phyloP scores from a whole-genome alignment of 1,140 invertebrate species.

The Calephelis virginiensis region DNA sequence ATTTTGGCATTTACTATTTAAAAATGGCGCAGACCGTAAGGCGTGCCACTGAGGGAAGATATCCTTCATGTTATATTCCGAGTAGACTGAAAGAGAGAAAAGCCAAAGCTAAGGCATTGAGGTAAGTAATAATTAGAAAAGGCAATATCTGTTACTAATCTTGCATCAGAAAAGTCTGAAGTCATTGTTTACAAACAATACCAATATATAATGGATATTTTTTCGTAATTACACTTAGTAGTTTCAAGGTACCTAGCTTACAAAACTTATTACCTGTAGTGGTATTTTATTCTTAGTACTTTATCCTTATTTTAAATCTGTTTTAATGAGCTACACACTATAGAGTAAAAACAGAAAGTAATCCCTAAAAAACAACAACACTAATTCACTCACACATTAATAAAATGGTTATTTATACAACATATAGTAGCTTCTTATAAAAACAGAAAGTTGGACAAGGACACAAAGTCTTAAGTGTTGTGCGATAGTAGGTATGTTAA shows the following conservation, averaged over 20 bases:
- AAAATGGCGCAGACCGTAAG: slow-evolving; percentile 71
- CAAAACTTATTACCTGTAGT: neutral
- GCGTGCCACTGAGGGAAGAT: slow-evolving; percentile 78
- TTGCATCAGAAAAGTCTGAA: neutral
- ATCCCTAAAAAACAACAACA: too few relatives aligned
- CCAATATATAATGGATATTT: neutral
- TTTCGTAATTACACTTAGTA: neutral
- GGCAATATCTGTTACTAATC: neutral
- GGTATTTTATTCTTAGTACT: too few relatives aligned
- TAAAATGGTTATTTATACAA: too few relatives aligned
- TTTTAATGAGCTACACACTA: too few relatives aligned
- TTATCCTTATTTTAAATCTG: too few relatives aligned
- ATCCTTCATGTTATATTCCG: slow-evolving; percentile 85
- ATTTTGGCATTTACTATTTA: slow-evolving; percentile 36
- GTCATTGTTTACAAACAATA: slow-evolving; percentile 1
- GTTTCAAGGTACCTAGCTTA: neutral
- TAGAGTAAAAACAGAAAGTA: too few relatives aligned
- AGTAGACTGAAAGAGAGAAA: slow-evolving; percentile 86
- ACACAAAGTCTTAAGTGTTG: neutral
- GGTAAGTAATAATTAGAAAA: slow-evolving; percentile 42
- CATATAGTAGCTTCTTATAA: too few relatives aligned
- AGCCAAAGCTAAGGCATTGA: slow-evolving; percentile 81
- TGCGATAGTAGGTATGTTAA: too few relatives aligned
- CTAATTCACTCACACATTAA: too few relatives aligned
- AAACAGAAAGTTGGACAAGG: neutral